These are phyloP conservation scores for Drosophila robusta DNA, from an alignment of 2,888 invertebrate species.

Conservation along the genomic window DNA sequence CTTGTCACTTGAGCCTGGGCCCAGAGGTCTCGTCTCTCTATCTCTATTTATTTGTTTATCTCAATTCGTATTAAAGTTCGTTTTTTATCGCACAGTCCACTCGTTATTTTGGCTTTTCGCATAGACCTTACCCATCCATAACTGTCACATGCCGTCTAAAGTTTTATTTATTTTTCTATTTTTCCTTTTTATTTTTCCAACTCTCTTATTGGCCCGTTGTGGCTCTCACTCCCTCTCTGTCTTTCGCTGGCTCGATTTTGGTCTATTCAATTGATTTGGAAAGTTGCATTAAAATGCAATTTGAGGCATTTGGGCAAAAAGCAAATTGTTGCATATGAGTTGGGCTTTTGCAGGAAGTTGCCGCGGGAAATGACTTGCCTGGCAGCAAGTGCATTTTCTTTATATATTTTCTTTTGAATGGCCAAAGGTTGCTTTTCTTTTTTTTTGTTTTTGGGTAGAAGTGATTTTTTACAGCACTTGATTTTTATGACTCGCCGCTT, in stretches of 20 bases:
- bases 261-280: conserved; percentile 71
- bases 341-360: conserved; percentile 41
- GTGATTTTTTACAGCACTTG: conserved; percentile 21
- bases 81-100: conserved; percentile 67
- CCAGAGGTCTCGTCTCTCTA: conserved; percentile 60
- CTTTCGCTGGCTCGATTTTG: conserved; percentile 1
- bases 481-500: conserved; percentile 41
- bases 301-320: conserved; percentile 40
- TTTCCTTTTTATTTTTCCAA: conserved; percentile 18
- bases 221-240: not conserved
- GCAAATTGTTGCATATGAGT: conserved; percentile 43
- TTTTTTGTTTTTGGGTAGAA: conserved; percentile 3
- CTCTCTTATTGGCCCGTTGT: conserved; percentile 8
- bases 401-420: conserved; percentile 12
- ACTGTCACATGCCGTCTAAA: conserved; percentile 74
- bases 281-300: conserved; percentile 81
- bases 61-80: conserved; percentile 73
- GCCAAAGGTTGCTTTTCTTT: conserved; percentile 14
- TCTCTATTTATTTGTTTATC: conserved; percentile 69
- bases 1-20: conserved; percentile 77
- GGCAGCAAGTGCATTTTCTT: conserved; percentile 41
- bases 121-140: conserved; percentile 62
- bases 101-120: conserved; percentile 67
- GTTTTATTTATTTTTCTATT: conserved; percentile 64
- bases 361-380: conserved; percentile 50